Evolutionary conservation across 2,113 vertebrate genomes (phyloP), one percentile per base, ranked within the genome.

Genomic region (Clarias magur): DNA sequence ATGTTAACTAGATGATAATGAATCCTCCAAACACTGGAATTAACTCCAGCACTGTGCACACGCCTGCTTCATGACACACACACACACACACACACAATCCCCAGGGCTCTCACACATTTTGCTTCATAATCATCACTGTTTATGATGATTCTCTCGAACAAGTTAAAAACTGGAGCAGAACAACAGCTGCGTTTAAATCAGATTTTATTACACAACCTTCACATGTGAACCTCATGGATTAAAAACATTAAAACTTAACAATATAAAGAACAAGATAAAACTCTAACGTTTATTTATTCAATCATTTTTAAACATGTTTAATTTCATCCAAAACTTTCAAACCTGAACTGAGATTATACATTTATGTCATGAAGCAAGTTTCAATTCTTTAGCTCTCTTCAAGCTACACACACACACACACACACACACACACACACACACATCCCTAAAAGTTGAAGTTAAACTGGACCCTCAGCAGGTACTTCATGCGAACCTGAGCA

Each of bases 391-490:
- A 8, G 9, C 5, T 48, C 27, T 16, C 34, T 13, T 9, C 12
- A 23, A 27, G 42, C 9, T 3, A 11, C 62, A 96, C 92, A 97
- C 97, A 12, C 65, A 2, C 65, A 12, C 65, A 10, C 65, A 27
- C 65, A 27, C 65, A 27, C 65, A n/a, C 73, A 21, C 10, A 21
- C 62, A 96, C 92, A 98, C 73, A 21, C 9, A 13, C 63, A 96
- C 92, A 98, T 59, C 57, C 2, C 42, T 48, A 48, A 48, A 48
- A 48, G 5, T 48, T 48, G 87, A 95, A 97, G 93, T 96, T 96
- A 92, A 98, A 98, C 56, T 73, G 92, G 88, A 98, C 92, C 68
- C 95, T 92, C 30, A 98, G 94, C 90, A 98, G 95, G 90, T 97
- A 98, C 70, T 92, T 94, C 96, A 98, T 97, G 76, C 92, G 95